Conservation (phyloP, 2,888 invertebrate genomes). For the Chymomyza caudatula region DNA sequence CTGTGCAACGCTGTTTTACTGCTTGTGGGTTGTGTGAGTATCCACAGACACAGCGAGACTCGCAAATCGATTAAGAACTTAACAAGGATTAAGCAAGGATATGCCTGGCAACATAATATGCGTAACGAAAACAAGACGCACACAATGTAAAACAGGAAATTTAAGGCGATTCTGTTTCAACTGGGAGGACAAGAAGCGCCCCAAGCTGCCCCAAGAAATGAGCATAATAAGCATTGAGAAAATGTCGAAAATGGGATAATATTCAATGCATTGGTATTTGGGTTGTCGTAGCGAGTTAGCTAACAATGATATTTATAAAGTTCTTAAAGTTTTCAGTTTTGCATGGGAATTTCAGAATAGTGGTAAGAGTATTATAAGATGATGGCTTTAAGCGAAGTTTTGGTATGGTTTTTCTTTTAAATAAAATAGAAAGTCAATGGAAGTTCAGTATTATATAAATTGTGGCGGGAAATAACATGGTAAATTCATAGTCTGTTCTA, state of each 20-base stretch:
- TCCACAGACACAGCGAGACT: slow-evolving; percentile 23
- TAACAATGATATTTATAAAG: background rate
- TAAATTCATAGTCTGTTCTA: no score
- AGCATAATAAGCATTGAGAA: background rate
- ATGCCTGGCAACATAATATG: slow-evolving; percentile 41
- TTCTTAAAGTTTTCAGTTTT: background rate
- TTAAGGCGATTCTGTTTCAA: background rate
- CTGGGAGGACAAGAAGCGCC: background rate
- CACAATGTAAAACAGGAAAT: slow-evolving; percentile 40
- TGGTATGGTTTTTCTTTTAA: background rate
- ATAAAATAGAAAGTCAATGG: background rate
- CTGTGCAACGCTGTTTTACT: background rate
- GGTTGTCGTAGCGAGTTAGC: background rate
- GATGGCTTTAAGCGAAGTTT: background rate
- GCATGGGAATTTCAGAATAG: background rate
- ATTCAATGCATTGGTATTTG: background rate
- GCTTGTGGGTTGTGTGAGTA: background rate
- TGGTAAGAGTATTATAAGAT: background rate
- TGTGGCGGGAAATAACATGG: no score
- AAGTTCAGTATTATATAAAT: no score
- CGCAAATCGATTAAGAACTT: slow-evolving; percentile 67
- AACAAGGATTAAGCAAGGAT: slow-evolving; percentile 54
- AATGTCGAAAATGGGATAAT: background rate
- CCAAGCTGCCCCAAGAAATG: background rate
- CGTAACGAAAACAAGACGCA: slow-evolving; percentile 26